Conservation (phyloP, 2,113 vertebrate genomes). For the Oceanites oceanicus region DNA sequence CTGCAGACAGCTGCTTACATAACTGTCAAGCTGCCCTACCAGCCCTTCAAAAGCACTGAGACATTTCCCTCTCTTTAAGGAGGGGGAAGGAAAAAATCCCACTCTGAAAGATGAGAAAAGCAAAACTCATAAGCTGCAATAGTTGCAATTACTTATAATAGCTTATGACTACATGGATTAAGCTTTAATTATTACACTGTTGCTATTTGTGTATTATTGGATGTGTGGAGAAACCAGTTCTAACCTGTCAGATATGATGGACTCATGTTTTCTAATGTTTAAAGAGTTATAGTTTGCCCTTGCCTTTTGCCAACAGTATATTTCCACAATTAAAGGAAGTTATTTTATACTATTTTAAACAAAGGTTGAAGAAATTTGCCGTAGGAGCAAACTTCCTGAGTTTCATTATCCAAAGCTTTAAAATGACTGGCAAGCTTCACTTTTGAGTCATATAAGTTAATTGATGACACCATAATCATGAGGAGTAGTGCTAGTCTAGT, state of each 20-base stretch:
- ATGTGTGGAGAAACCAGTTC: background rate
- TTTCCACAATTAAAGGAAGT: conserved; percentile 57
- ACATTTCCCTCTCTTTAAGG: conserved; percentile 7
- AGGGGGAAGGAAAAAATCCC: background rate
- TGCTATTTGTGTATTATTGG: conserved; percentile 24
- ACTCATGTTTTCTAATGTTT: conserved; percentile 2
- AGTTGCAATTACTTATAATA: conserved; percentile 29
- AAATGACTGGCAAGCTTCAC: conserved; percentile 59
- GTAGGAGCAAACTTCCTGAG: conserved; percentile 49
- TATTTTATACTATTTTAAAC: conserved; percentile 51
- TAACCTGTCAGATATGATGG: conserved; percentile 14
- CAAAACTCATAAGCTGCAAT: background rate
- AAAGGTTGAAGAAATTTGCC: conserved; percentile 42
- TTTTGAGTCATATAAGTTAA: conserved; percentile 60
- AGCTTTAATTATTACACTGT: conserved; percentile 35
- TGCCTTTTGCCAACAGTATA: conserved; percentile 37
- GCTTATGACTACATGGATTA: conserved; percentile 44
- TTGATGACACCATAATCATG: conserved; percentile 48
- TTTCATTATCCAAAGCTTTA: conserved; percentile 46
- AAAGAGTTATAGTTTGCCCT: background rate
- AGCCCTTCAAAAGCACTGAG: conserved; percentile 38
- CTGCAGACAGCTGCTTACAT: conserved; percentile 58
- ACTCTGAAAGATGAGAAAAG: conserved; percentile 19
- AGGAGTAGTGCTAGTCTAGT: conserved; percentile 56
- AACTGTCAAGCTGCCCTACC: conserved; percentile 34